phyloP scores from a whole-genome alignment of 1,140 invertebrate species.

The Scaptomyza montana region DNA sequence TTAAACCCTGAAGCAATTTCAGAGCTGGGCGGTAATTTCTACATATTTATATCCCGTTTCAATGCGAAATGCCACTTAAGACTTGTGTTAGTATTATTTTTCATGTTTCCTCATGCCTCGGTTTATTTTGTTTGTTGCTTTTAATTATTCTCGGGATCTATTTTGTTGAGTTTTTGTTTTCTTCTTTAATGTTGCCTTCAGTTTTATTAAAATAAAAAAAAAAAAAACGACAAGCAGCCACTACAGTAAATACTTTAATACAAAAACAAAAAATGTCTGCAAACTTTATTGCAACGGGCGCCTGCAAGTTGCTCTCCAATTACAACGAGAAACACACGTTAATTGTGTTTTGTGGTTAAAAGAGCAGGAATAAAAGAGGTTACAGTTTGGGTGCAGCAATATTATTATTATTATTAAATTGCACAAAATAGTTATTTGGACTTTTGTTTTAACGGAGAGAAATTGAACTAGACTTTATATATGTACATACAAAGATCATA shows the following conservation, averaged over 20 bases:
- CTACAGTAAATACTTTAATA: conserved; percentile 10
- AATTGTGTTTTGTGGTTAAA: background rate
- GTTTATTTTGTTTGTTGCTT: no score
- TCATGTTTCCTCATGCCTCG: no score
- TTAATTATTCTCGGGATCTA: no score
- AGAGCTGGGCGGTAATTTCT: no score
- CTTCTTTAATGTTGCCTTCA: conserved; percentile 3
- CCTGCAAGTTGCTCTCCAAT: conserved; percentile 30
- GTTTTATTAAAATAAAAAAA: no score
- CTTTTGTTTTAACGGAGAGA: no score
- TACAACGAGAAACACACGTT: conserved; percentile 52
- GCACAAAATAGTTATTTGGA: background rate
- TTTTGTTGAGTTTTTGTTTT: background rate
- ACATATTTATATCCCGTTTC: no score
- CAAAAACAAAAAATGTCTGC: conserved; percentile 43
- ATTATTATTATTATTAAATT: background rate
- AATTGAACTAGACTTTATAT: background rate
- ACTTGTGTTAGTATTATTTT: no score
- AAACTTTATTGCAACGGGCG: conserved; percentile 43
- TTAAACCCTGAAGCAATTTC: no score
- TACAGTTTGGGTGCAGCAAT: background rate
- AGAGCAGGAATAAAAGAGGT: background rate
- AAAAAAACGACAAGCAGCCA: conserved; percentile 1
- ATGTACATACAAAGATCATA: background rate
- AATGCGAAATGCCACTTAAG: no score